These are phyloP conservation scores for Channa maculata DNA, from an alignment of 2,113 vertebrate genomes.

Conservation along the genomic window DNA sequence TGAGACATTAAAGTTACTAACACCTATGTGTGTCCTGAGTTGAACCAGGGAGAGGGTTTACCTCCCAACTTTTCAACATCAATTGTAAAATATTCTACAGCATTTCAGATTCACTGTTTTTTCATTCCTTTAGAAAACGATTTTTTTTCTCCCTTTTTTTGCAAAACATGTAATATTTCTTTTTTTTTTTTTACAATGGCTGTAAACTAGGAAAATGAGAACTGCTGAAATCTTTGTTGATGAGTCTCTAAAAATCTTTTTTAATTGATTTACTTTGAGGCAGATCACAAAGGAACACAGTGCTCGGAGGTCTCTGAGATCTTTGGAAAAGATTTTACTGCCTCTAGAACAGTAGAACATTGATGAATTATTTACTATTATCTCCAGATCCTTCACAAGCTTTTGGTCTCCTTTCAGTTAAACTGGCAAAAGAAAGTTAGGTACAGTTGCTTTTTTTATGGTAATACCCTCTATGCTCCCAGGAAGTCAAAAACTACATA, in stretches of 20 bases:
- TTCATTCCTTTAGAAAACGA: too few species aligned
- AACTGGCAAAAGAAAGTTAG: conserved; percentile 32
- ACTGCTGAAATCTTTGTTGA: conserved; percentile 6
- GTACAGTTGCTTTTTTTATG: not conserved
- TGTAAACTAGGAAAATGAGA: not conserved
- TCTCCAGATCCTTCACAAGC: conserved; percentile 31
- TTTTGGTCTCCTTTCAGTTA: conserved; percentile 31
- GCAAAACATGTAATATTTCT: too few species aligned
- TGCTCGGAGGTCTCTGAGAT: conserved; percentile 16
- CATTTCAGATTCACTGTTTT: not conserved
- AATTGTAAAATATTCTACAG: not conserved
- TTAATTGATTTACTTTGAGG: conserved; percentile 40
- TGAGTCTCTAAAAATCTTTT: conserved; percentile 18
- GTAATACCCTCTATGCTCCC: not conserved
- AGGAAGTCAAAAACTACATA: conserved; percentile 2
- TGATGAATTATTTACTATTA: not conserved
- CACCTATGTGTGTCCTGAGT: not conserved
- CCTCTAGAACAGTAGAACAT: conserved; percentile 2
- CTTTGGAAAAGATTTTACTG: conserved; percentile 19
- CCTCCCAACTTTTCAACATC: too few species aligned
- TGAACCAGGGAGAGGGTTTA: not conserved
- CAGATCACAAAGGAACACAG: conserved; percentile 20
- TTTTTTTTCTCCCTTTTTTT: too few species aligned
- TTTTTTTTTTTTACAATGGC: not conserved
- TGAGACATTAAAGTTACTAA: not conserved